Evolutionary conservation across 2,888 invertebrate genomes (phyloP).

Genomic region (Amphimallon solstitiale): DNA sequence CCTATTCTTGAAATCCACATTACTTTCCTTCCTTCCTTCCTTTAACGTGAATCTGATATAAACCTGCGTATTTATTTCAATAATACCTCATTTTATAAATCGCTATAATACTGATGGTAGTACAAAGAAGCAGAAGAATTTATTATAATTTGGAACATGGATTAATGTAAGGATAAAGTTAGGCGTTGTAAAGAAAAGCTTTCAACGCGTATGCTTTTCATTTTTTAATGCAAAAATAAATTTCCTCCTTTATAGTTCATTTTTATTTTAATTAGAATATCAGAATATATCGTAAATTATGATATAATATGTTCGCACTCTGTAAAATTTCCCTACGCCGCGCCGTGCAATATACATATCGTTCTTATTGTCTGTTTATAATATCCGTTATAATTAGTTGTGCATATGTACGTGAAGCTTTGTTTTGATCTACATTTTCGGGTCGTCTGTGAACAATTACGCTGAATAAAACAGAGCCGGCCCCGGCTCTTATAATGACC

Average conservation of each 20-base stretch:
- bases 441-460: no score
- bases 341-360: constrained; percentile 19
- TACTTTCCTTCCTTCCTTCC: no score
- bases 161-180: no score
- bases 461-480: no score
- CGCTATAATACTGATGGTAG: no score
- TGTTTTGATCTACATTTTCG: neutral
- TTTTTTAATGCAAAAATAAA: constrained; percentile 12
- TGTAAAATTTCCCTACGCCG: constrained; percentile 15
- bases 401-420: neutral
- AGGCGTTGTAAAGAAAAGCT: neutral
- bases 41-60: no score
- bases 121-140: no score
- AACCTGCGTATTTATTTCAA: no score
- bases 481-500: no score
- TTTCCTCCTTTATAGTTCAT: constrained; percentile 21
- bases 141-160: no score
- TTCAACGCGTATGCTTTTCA: constrained; percentile 12
- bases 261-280: constrained; percentile 17
- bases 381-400: constrained; percentile 13
- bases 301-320: constrained; percentile 22
- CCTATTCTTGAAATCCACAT: no score
- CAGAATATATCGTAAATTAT: constrained; percentile 14
- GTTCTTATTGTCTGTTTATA: constrained; percentile 19
- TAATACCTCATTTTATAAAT: no score